Evolutionary conservation across 2,797 vertebrate species (phyloP).

Genomic region (Momotus momota): DNA sequence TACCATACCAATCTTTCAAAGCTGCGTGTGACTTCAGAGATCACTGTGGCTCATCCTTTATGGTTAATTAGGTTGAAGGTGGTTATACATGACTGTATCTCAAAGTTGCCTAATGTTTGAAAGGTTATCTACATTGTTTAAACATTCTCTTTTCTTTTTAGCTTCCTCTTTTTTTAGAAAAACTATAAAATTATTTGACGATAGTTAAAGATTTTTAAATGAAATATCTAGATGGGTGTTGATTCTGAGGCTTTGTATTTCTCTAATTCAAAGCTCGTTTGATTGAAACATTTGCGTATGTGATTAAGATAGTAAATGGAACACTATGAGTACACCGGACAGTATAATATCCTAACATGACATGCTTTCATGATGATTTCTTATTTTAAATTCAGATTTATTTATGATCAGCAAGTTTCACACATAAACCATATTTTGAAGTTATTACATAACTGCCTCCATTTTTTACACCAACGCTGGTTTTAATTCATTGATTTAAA

Average conservation of each 20-base stretch:
- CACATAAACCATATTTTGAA: not conserved
- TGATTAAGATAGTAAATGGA: not conserved
- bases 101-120: not conserved
- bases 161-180: not conserved
- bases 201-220: not conserved
- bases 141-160: not conserved
- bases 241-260: not conserved
- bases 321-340: not conserved
- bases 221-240: not conserved
- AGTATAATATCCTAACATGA: not conserved
- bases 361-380: not conserved
- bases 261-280: not conserved
- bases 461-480: not conserved
- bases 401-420: not conserved
- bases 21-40: not conserved
- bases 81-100: not conserved
- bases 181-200: not conserved
- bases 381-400: not conserved
- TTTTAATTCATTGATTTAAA: no score
- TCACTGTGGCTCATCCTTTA: not conserved
- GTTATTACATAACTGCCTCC: not conserved
- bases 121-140: not conserved
- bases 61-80: not conserved
- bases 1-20: not conserved
- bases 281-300: not conserved